Evolutionary conservation across 2,113 vertebrate species (phyloP).

Genomic region (Phodopus roborovskii): DNA sequence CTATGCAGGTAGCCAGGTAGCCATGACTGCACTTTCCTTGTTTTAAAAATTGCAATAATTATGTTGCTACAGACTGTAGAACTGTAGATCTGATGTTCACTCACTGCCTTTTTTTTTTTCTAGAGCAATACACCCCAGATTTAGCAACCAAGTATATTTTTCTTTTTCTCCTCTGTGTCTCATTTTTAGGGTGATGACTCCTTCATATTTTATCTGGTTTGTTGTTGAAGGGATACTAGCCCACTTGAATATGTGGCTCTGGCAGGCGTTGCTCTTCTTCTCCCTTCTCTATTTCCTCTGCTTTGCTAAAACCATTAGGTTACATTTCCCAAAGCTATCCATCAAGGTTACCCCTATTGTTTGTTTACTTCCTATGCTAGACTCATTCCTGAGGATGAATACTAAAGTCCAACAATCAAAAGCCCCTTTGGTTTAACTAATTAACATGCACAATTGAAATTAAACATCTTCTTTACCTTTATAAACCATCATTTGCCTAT

Average conservation of each 20-base stretch:
- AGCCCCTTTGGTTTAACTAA: background rate
- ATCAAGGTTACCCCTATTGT: background rate
- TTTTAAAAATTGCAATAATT: background rate
- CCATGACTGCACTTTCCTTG: background rate
- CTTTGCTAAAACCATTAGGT: background rate
- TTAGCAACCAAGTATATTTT: background rate
- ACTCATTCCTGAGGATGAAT: background rate
- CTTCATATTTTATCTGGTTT: background rate
- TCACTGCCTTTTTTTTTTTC: background rate
- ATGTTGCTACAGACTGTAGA: background rate
- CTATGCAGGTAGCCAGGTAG: background rate
- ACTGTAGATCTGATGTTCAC: background rate
- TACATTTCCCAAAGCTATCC: background rate
- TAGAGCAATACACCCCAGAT: background rate
- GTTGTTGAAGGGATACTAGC: background rate
- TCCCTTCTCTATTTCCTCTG: background rate
- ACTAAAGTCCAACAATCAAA: background rate
- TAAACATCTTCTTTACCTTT: background rate
- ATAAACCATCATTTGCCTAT: background rate
- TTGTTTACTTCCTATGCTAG: background rate
- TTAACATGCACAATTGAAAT: background rate
- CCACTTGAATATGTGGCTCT: background rate
- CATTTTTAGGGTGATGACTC: background rate
- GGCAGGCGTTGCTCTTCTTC: background rate
- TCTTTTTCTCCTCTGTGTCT: background rate